Evolutionary conservation across 2,113 vertebrate species (phyloP), one percentile per base, ranked within the genome.

Genomic region (Meriones unguiculatus): DNA sequence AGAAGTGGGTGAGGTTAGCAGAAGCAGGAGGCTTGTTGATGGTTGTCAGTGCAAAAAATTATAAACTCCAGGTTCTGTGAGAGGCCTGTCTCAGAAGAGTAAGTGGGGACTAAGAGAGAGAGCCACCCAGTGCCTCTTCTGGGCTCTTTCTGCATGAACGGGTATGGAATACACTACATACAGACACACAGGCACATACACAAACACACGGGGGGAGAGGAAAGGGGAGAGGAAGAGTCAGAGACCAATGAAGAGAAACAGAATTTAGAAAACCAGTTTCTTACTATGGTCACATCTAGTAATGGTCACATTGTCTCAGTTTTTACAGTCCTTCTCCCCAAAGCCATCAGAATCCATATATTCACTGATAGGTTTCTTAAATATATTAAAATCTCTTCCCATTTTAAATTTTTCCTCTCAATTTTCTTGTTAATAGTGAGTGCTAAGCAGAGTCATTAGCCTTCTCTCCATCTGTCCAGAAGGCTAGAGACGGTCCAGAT

Each of bases 371-470:
- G 17, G 7, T 78, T 91, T 80, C 65, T 94, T 64, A 89, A 81
- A 28, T 87, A 38, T 76, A 90, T 67, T n/a, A 59, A 89, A 92
- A 70, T 76, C 41, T 81, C 18, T 38, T 28, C 81, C 72, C 2
- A 18, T 88, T 15, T 75, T 22, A 73, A 75, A 50, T 46, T 88
- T 59, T 91, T 64, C 41, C 28, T 85, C 90, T 13, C 14, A 54
- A 20, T 57, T 91, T 54, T 70, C 59, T 95, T 94, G 50, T 75
- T 93, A 78, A 77, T 62, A 57, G 77, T 81, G 78, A 81, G 20
- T 11, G 12, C 32, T 59, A 20, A n/a, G 20, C 5, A 0, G 17
- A 73, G 32, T 84, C n/a, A 35, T 86, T 62, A 87, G 17, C 7
- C 54, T 11, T 85, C 14, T 87, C 13, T 91, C 41, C 85, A 17